Percentiles rank a stretch among this genome's conserved stretches.
Conservation (phyloP, 1,140 invertebrate species). For the Orchesella cincta region DNA sequence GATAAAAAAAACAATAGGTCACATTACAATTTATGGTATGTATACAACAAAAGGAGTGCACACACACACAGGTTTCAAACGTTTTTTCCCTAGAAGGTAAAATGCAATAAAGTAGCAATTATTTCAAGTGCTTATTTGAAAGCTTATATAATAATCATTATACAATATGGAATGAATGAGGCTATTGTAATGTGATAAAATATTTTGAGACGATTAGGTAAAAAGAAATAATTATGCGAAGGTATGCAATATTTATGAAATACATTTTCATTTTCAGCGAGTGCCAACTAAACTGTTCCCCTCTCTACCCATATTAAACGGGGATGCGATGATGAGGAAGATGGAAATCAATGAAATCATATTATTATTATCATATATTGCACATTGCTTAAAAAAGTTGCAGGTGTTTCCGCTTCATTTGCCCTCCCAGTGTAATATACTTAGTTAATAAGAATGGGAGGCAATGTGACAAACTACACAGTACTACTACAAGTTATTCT, state of each 20-base stretch:
- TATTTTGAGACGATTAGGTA: background rate
- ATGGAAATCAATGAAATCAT: background rate
- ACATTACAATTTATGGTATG: background rate
- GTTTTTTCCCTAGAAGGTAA: background rate
- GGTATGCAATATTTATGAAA: background rate
- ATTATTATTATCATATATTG: background rate
- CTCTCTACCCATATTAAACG: no score
- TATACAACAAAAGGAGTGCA: background rate
- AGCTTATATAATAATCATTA: constrained; percentile 11
- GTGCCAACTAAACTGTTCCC: no score
- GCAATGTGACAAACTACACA: no score
- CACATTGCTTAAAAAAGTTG: background rate
- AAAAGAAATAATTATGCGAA: background rate
- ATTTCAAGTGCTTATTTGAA: background rate
- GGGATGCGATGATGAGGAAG: background rate
- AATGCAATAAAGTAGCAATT: background rate
- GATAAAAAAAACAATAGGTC: background rate
- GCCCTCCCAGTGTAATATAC: background rate
- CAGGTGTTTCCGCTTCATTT: constrained; percentile 24
- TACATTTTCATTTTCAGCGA: no score
- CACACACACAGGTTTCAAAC: background rate
- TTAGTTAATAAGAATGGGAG: no score
- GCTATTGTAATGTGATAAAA: background rate
- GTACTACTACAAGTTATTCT: no score
- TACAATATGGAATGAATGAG: no score